Percentiles rank a stretch among this genome's conserved stretches.
Evolutionary conservation across 1,140 invertebrate species (phyloP).

Genomic region (Lepidurus packardi): DNA sequence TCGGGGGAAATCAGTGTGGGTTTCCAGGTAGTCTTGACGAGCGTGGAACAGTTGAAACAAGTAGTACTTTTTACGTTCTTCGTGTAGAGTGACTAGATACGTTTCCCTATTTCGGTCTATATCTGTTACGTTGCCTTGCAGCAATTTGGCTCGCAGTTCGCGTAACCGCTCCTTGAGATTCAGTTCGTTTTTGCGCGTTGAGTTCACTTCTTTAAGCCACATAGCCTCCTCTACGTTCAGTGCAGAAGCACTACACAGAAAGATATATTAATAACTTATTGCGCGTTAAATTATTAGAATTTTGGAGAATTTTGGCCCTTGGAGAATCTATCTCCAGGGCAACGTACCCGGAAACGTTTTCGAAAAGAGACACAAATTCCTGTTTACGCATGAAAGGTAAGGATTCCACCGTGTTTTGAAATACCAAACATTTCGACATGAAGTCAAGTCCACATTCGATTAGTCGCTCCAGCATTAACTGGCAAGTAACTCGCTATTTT

Average conservation of each 20-base stretch:
- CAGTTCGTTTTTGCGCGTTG: neutral
- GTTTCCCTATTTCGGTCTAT: neutral
- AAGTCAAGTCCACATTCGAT: neutral
- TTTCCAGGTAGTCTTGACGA: neutral
- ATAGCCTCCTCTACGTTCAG: neutral
- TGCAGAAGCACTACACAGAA: neutral
- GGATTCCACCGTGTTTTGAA: neutral
- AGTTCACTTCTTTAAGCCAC: neutral
- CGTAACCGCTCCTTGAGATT: neutral
- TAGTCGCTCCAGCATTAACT: neutral
- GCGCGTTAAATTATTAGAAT: no score
- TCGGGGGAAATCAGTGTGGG: neutral
- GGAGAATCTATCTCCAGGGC: no score
- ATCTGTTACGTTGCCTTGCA: neutral
- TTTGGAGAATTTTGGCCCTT: neutral
- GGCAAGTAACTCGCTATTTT: neutral
- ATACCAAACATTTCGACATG: neutral
- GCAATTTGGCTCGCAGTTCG: neutral
- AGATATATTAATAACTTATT: neutral
- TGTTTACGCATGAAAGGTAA: neutral
- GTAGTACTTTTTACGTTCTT: neutral
- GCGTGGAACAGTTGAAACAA: neutral
- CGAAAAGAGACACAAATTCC: neutral
- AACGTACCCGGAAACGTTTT: neutral
- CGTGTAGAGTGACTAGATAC: neutral